Conservation (phyloP, 2,797 vertebrate genomes). For the Diceros bicornis region DNA sequence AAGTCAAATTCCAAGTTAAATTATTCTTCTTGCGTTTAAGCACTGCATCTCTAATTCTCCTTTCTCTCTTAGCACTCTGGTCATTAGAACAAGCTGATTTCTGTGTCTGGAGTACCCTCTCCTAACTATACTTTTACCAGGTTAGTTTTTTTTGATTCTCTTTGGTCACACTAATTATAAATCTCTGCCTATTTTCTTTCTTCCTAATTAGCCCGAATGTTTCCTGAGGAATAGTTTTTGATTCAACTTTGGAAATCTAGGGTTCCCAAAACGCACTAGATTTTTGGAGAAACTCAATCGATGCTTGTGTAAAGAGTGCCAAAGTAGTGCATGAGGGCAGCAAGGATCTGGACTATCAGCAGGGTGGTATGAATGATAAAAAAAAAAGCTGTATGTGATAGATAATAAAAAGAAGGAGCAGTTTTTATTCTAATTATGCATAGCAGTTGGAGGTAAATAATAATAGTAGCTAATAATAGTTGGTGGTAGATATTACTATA, state of each 20-base stretch:
- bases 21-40: conserved; percentile 54
- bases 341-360: neutral
- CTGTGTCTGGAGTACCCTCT: neutral
- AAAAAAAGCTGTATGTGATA: neutral
- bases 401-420: neutral
- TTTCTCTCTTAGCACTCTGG: neutral
- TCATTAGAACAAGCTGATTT: neutral
- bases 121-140: neutral
- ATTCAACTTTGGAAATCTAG: conserved; percentile 15
- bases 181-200: neutral
- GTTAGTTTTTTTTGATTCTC: neutral
- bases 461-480: neutral
- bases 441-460: neutral
- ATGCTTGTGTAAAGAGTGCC: neutral
- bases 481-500: neutral
- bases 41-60: neutral
- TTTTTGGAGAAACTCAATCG: neutral
- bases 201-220: neutral
- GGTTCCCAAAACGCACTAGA: neutral
- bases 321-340: neutral
- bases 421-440: neutral
- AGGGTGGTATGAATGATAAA: neutral
- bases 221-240: neutral
- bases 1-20: conserved; percentile 49
- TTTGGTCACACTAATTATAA: neutral